A percentile compares a stretch with the other conserved stretches of the same genome.
These are phyloP conservation scores for Phyllotreta striolata DNA, from an alignment of 2,888 invertebrate genomes.

Conservation along the genomic window DNA sequence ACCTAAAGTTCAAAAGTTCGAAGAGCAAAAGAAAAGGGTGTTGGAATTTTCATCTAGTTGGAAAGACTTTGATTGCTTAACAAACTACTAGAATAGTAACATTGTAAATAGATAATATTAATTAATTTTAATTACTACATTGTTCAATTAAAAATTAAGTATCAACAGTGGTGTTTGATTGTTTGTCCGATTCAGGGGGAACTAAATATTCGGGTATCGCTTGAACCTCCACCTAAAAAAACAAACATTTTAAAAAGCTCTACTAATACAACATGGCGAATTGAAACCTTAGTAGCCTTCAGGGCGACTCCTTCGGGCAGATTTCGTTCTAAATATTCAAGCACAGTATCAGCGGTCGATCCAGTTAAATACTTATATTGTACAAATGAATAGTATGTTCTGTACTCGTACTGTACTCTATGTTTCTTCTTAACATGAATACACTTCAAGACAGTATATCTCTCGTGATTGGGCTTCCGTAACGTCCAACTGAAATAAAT, in stretches of 20 bases:
- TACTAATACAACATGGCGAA: background rate
- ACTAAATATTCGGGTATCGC: conserved; percentile 28
- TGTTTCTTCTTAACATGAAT: conserved; percentile 94
- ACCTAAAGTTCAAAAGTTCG: conserved; percentile 77
- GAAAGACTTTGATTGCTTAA: conserved; percentile 70
- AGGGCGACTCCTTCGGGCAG: conserved; percentile 97
- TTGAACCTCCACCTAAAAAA: conserved; percentile 33
- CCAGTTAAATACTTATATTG: conserved; percentile 88
- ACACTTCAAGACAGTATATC: conserved; percentile 84
- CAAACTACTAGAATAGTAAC: conserved; percentile 2
- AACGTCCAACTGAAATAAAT: conserved; percentile 73
- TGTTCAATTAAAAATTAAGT: too few relatives aligned
- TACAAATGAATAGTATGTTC: conserved; percentile 89
- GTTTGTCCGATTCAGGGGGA: conserved; percentile 19
- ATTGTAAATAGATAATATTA: background rate
- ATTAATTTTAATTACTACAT: background rate
- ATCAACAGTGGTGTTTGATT: too few relatives aligned
- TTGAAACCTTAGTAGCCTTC: conserved; percentile 80
- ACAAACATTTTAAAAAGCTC: background rate
- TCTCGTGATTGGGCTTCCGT: conserved; percentile 75
- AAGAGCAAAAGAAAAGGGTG: conserved; percentile 79
- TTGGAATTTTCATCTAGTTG: conserved; percentile 75
- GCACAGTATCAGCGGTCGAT: conserved; percentile 92
- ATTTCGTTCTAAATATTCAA: conserved; percentile 96
- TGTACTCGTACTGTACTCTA: conserved; percentile 92